phyloP scores from a whole-genome alignment of 2,888 invertebrate genomes.

The Phyllotreta striolata region DNA sequence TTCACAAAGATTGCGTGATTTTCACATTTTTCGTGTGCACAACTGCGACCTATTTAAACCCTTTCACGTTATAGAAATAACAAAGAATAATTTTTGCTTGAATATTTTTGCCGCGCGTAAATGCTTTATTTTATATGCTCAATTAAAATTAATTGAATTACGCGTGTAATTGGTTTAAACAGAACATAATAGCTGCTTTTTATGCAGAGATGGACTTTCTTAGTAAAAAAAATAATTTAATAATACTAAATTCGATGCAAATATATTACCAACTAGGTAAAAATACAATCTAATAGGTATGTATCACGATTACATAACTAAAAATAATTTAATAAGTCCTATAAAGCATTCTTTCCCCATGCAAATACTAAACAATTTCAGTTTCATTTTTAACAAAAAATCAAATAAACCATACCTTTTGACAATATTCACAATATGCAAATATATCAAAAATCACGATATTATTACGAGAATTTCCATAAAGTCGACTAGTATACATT shows the following conservation, averaged over 20 bases:
- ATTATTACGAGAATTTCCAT: constrained; percentile 1
- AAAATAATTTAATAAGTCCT: too few relatives aligned
- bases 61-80: constrained; percentile 34
- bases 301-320: too few relatives aligned
- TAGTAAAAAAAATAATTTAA: too few relatives aligned
- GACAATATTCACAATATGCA: too few relatives aligned
- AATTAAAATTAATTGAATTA: constrained; percentile 32
- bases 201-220: too few relatives aligned
- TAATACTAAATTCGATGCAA: too few relatives aligned
- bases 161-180: constrained; percentile 2
- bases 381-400: too few relatives aligned
- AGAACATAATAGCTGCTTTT: neutral
- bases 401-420: too few relatives aligned
- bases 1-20: constrained; percentile 35
- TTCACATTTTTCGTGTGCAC: constrained; percentile 33
- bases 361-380: too few relatives aligned
- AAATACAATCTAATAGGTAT: too few relatives aligned
- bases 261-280: too few relatives aligned
- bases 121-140: constrained; percentile 16
- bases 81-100: constrained; percentile 28
- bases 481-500: constrained; percentile 4
- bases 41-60: constrained; percentile 25
- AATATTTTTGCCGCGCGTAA: constrained; percentile 19
- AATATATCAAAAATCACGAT: constrained; percentile 1
- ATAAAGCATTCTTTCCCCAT: too few relatives aligned